Base-by-base conservation (phyloP, 2,888 invertebrate genomes). In the Thereva unica region DNA sequence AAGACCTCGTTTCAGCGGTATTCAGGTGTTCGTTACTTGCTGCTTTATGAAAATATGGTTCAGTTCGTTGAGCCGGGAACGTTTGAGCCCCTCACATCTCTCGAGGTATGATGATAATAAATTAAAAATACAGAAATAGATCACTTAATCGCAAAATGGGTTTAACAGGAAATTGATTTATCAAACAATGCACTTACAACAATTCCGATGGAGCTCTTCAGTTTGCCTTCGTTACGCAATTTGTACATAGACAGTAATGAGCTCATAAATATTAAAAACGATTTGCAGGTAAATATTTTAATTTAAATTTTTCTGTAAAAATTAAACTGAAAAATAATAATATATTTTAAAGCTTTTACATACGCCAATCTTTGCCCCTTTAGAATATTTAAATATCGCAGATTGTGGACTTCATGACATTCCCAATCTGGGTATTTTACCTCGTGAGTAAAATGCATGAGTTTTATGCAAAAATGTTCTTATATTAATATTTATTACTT, bases 391-490 rank as follows among this genome's bases (percentile, higher is more conserved):
- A 5, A 85, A 87, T 71, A 75, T 89, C 42, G 85, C 88, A 12
- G 82, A 84, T 64, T 89, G 88, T 73, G 82, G 83, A 63, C 78
- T 90, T 42, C 79, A 78, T 10, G 79, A 82, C 66, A 76, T 90
- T 47, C 89, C 89, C 1, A 77, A 85, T 72, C 82, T 89, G 75
- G 88, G 87, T 2, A 77, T 82, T 40, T 73, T 88, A 12, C 86
- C 89, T 9, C 75, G 80, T 80, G 71, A 74, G 76, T 76, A 61
- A 42, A 34, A 9, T 57, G 9, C 2, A 37, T 45, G 9, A n/a
- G 41, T 38, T 37, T 37, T 37, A 37, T 44, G 4, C 9, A 35
- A 63, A 64, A 52, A n/a, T 45, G 37, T 34, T 38, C 61, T 49
- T 9, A n/a, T 64, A 41, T 68, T 59, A 52, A 42, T 63, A 57